These are phyloP conservation scores for Melospiza melodia DNA, from an alignment of 2,113 vertebrate species.

Conservation along the genomic window DNA sequence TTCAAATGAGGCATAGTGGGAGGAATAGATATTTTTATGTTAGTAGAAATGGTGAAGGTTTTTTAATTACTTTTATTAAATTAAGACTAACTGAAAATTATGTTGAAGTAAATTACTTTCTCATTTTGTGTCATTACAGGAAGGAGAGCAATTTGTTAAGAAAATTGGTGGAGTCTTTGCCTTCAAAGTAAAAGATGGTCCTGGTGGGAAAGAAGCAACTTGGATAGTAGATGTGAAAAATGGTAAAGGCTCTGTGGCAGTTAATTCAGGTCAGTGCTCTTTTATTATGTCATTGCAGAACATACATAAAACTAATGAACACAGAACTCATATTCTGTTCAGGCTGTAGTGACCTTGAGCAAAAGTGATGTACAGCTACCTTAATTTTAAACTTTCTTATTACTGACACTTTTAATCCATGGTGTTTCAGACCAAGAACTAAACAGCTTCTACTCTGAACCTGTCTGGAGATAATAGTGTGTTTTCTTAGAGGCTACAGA, in stretches of 20 bases:
- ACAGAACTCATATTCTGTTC: neutral
- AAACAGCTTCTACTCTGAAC: neutral
- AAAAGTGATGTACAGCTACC: neutral
- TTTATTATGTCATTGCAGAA: neutral
- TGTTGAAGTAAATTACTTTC: neutral
- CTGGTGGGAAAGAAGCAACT: conserved; percentile 85
- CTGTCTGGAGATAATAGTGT: neutral
- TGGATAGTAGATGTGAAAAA: conserved; percentile 96
- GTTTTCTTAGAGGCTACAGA: neutral
- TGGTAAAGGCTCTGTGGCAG: conserved; percentile 84
- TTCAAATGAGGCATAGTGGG: neutral
- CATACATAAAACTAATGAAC: neutral
- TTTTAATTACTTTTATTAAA: neutral
- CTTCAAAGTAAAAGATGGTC: conserved; percentile 92
- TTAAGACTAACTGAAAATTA: neutral
- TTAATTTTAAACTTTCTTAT: neutral
- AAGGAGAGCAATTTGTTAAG: conserved; percentile 89
- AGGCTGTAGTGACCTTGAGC: neutral
- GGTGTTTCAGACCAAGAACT: neutral
- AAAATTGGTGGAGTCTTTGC: conserved; percentile 92
- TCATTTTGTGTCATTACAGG: conserved; percentile 68
- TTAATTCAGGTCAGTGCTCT: conserved; percentile 81
- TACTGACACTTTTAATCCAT: neutral
- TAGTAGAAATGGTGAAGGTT: neutral
- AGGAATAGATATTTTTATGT: neutral